Conservation (phyloP, 1,140 invertebrate species). For the Procambarus clarkii region DNA sequence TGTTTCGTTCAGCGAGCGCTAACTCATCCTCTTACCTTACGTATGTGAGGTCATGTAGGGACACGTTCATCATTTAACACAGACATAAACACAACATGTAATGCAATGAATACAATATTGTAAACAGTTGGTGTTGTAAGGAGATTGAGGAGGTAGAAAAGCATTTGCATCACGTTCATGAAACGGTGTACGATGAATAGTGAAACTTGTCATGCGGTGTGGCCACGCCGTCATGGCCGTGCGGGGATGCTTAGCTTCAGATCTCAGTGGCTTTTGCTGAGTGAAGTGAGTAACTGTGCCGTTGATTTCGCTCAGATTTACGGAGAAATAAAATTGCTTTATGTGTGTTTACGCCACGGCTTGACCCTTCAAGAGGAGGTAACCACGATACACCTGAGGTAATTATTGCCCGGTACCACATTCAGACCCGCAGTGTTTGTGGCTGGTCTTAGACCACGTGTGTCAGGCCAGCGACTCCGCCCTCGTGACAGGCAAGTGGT, state of each 20-base stretch:
- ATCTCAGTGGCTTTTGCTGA: slow-evolving; percentile 50
- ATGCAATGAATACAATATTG: neutral
- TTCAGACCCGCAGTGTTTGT: neutral
- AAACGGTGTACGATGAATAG: neutral
- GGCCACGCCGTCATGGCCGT: slow-evolving; percentile 29
- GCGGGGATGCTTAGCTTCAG: slow-evolving; percentile 60
- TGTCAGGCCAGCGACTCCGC: too few species aligned
- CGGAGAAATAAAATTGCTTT: neutral
- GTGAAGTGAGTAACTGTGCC: slow-evolving; percentile 41
- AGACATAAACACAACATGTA: neutral
- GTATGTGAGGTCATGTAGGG: too few species aligned
- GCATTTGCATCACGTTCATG: neutral
- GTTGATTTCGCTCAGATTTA: slow-evolving; percentile 29
- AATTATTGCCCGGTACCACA: neutral
- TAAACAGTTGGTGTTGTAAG: neutral
- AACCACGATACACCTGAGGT: neutral
- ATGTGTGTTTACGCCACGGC: neutral
- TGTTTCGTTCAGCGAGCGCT: neutral
- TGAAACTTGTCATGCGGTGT: slow-evolving; percentile 1
- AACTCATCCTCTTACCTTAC: neutral
- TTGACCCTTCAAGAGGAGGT: neutral
- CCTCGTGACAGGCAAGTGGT: too few species aligned
- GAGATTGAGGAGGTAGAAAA: neutral
- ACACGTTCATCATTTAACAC: neutral
- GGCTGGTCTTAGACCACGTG: too few species aligned